These are phyloP conservation scores for Sebastes iracundus DNA, from an alignment of 2,797 vertebrate species.

Conservation along the genomic window DNA sequence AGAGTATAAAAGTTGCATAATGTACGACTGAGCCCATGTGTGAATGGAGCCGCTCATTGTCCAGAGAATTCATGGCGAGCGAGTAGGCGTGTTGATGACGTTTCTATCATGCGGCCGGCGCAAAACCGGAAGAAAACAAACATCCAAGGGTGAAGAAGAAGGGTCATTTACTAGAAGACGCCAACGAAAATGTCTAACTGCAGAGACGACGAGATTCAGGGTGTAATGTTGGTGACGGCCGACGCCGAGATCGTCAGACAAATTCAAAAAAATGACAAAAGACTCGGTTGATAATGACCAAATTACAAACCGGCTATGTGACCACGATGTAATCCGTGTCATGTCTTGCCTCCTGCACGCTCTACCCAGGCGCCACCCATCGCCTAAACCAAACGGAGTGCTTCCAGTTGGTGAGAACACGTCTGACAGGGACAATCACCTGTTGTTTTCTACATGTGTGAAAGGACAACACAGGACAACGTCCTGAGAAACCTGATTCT, in stretches of 20 bases:
- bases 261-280: background rate
- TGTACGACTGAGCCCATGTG: background rate
- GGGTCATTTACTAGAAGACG: background rate
- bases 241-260: background rate
- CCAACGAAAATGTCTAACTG: background rate
- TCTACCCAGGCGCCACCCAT: background rate
- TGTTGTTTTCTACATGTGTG: no score
- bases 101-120: background rate
- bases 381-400: background rate
- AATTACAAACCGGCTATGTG: background rate
- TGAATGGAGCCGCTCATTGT: background rate
- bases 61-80: background rate
- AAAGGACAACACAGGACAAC: background rate
- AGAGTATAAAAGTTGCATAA: background rate
- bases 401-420: background rate
- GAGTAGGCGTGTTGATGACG: background rate
- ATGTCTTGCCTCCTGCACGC: background rate
- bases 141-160: background rate
- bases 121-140: background rate
- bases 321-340: background rate
- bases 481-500: background rate
- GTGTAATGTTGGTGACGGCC: background rate
- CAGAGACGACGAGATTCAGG: no score
- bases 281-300: background rate
- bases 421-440: background rate